These are phyloP conservation scores for Mylabris phalerata DNA, from an alignment of 1,140 invertebrate species.

Conservation along the genomic window DNA sequence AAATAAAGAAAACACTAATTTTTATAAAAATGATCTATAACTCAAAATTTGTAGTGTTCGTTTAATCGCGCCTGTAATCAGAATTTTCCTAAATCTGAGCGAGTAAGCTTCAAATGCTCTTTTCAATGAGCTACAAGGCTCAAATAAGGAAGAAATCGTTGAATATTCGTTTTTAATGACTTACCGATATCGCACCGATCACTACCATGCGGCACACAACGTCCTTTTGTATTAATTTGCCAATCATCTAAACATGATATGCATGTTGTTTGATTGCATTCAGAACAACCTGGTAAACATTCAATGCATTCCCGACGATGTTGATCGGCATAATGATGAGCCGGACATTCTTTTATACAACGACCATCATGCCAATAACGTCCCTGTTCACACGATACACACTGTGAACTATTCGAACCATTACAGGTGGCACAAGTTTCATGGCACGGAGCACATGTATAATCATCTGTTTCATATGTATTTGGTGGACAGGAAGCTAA, in stretches of 20 bases:
- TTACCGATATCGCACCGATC: constrained; percentile 57
- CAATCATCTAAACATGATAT: constrained; percentile 62
- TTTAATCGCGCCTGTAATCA: too few species aligned
- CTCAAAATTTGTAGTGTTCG: too few species aligned
- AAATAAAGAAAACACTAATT: too few species aligned
- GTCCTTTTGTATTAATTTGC: constrained; percentile 62
- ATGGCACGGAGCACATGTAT: constrained; percentile 72
- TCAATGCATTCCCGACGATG: constrained; percentile 64
- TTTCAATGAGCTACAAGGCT: too few species aligned
- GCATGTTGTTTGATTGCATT: constrained; percentile 61
- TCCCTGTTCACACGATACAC: constrained; percentile 67
- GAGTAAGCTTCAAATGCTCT: too few species aligned
- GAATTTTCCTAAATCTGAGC: too few species aligned
- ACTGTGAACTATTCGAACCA: constrained; percentile 67
- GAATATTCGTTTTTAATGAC: constrained; percentile 9
- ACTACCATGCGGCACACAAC: constrained; percentile 59
- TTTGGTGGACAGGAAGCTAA: constrained; percentile 71
- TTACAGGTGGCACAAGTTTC: constrained; percentile 74
- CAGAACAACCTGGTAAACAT: constrained; percentile 65
- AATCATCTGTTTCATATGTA: constrained; percentile 77
- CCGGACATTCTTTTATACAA: constrained; percentile 60
- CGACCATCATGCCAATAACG: constrained; percentile 59
- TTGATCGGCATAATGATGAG: constrained; percentile 64
- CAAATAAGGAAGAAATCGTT: too few species aligned
- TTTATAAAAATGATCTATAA: too few species aligned